Evolutionary conservation across 2,888 invertebrate genomes (phyloP).

Genomic region (Lordiphosa andalusiaca): DNA sequence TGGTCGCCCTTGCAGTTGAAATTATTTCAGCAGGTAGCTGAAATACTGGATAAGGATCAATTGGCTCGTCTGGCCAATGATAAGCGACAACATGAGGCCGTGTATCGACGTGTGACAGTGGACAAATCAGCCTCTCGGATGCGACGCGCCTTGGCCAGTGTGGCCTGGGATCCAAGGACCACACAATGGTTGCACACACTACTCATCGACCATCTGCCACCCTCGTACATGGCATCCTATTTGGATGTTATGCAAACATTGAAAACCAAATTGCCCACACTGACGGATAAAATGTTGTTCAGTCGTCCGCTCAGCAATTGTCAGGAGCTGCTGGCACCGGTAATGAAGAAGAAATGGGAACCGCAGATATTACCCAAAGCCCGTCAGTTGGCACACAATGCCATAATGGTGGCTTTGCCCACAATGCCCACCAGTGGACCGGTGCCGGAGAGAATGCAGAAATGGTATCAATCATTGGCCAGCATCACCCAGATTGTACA

Average conservation of each 20-base stretch:
- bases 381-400: constrained; percentile 86
- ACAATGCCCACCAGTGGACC: constrained; percentile 81
- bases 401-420: constrained; percentile 85
- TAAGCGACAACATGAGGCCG: constrained; percentile 84
- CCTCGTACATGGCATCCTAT: constrained; percentile 86
- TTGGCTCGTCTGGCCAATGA: constrained; percentile 84
- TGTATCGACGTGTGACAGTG: constrained; percentile 85
- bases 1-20: constrained; percentile 86
- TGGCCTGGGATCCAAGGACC: constrained; percentile 87
- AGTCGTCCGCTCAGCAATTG: constrained; percentile 82
- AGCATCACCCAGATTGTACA: constrained; percentile 86
- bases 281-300: constrained; percentile 88
- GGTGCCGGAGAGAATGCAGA: constrained; percentile 83
- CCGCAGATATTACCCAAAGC: constrained; percentile 85
- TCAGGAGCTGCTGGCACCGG: constrained; percentile 84
- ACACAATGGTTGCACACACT: constrained; percentile 89
- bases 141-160: constrained; percentile 85
- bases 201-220: constrained; percentile 85
- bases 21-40: constrained; percentile 85
- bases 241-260: constrained; percentile 89
- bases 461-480: constrained; percentile 86
- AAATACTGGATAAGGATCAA: constrained; percentile 85
- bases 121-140: constrained; percentile 86
- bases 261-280: constrained; percentile 85
- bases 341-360: constrained; percentile 86